Percentiles rank a stretch among this genome's conserved stretches.
Conservation (phyloP, 2,888 invertebrate genomes). For the Stomorhina lunata region DNA sequence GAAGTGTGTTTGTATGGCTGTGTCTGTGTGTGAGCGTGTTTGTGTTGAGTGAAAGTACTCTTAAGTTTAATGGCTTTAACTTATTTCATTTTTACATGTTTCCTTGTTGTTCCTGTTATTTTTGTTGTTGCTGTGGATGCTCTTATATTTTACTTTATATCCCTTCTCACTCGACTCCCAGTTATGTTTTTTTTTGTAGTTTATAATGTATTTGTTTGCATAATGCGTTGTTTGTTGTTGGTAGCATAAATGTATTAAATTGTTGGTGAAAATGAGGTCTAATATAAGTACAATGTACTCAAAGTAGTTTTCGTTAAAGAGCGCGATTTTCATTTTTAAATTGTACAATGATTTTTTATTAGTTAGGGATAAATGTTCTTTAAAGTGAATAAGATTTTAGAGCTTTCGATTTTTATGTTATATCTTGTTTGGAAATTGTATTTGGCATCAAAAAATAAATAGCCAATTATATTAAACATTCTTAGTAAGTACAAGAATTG, state of each 20-base stretch:
- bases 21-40: slow-evolving; percentile 5
- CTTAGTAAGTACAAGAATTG: no score
- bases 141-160: slow-evolving; percentile 17
- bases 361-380: no score
- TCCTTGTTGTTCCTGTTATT: neutral
- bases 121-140: neutral
- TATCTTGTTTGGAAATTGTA: no score
- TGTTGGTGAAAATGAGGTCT: slow-evolving; percentile 65
- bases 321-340: no score
- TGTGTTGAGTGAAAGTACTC: neutral
- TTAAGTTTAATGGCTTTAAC: slow-evolving; percentile 58
- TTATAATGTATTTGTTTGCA: slow-evolving; percentile 56
- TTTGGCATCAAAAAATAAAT: no score
- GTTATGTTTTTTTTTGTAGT: slow-evolving; percentile 24
- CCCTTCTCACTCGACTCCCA: slow-evolving; percentile 35
- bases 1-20: neutral
- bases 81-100: slow-evolving; percentile 22
- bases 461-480: no score
- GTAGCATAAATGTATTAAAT: slow-evolving; percentile 61
- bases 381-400: no score
- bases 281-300: slow-evolving; percentile 58
- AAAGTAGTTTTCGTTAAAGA: slow-evolving; percentile 53
- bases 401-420: no score
- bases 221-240: slow-evolving; percentile 39
- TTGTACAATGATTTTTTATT: no score